phyloP scores from a whole-genome alignment of 2,888 invertebrate genomes.

The Scaptomyza reducta region DNA sequence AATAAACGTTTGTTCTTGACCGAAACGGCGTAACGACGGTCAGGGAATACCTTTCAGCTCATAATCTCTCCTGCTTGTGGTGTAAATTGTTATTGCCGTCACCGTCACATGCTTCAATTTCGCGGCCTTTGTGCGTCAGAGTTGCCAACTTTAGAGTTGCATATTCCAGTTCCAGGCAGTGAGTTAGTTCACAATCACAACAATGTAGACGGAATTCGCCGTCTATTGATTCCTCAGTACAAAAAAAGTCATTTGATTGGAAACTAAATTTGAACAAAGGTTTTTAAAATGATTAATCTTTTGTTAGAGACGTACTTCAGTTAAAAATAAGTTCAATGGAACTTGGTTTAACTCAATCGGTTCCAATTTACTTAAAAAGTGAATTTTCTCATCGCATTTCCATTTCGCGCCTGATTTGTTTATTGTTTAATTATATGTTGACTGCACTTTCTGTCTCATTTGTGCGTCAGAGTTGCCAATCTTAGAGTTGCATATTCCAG shows the following conservation, averaged over 20 bases:
- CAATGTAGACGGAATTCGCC: not conserved
- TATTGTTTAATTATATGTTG: conserved; percentile 64
- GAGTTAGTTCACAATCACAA: not conserved
- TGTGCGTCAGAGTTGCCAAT: conserved; percentile 60
- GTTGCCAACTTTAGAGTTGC: conserved; percentile 6
- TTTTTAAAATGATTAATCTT: too few species aligned
- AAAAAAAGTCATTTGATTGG: too few species aligned
- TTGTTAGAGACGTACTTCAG: too few species aligned
- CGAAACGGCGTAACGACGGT: conserved; percentile 29
- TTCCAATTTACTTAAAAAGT: not conserved
- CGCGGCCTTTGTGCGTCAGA: conserved; percentile 68
- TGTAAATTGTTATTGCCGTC: conserved; percentile 6
- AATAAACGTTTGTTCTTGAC: conserved; percentile 47
- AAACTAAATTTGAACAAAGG: too few species aligned
- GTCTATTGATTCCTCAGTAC: too few species aligned
- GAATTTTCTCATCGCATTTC: conserved; percentile 11
- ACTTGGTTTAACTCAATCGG: not conserved
- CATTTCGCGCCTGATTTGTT: conserved; percentile 49
- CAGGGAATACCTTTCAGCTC: conserved; percentile 65
- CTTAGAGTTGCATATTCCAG: conserved; percentile 1
- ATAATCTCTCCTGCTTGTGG: conserved; percentile 4
- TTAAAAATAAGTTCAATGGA: not conserved
- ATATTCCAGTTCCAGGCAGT: not conserved
- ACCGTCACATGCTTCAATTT: conserved; percentile 63
- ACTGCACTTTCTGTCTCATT: conserved; percentile 24